Percentiles rank a stretch among this genome's conserved stretches.
These are phyloP conservation scores for Sebastes hopkinsi DNA, from an alignment of 2,797 vertebrate genomes.

Conservation along the genomic window DNA sequence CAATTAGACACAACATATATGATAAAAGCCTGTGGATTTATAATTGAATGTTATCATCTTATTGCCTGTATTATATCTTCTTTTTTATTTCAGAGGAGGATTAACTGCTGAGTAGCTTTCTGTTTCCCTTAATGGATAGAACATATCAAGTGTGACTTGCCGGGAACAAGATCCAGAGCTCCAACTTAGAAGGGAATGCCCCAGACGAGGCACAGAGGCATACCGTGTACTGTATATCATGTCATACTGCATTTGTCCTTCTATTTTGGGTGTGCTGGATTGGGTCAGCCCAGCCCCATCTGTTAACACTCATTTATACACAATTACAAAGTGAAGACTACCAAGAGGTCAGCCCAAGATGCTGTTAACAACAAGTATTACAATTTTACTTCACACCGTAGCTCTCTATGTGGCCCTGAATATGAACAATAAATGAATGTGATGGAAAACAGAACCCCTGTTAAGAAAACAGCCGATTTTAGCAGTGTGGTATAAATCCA, in stretches of 20 bases:
- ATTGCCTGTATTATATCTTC: neutral
- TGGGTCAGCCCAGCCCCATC: conserved; percentile 6
- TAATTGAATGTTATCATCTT: neutral
- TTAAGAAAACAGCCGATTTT: neutral
- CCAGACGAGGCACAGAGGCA: conserved; percentile 59
- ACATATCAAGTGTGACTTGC: conserved; percentile 45
- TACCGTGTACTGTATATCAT: conserved; percentile 57
- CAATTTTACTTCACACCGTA: neutral
- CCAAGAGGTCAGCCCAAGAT: neutral
- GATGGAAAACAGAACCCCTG: neutral
- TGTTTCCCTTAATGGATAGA: neutral
- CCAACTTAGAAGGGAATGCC: conserved; percentile 65
- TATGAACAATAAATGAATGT: neutral
- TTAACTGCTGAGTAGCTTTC: conserved; percentile 1
- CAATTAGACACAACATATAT: neutral
- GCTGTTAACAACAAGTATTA: neutral
- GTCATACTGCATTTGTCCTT: conserved; percentile 58
- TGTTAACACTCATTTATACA: conserved; percentile 15
- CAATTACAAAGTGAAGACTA: conserved; percentile 8
- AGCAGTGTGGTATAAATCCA: neutral
- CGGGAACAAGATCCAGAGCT: conserved; percentile 60
- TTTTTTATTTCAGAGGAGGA: conserved; percentile 2
- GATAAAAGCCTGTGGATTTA: neutral
- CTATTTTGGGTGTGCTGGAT: conserved; percentile 57
- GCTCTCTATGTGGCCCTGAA: neutral